A percentile compares a stretch with the other conserved stretches of the same genome.
Evolutionary conservation across 2,797 vertebrate genomes (phyloP).

Genomic region (Spinus olivaceus): DNA sequence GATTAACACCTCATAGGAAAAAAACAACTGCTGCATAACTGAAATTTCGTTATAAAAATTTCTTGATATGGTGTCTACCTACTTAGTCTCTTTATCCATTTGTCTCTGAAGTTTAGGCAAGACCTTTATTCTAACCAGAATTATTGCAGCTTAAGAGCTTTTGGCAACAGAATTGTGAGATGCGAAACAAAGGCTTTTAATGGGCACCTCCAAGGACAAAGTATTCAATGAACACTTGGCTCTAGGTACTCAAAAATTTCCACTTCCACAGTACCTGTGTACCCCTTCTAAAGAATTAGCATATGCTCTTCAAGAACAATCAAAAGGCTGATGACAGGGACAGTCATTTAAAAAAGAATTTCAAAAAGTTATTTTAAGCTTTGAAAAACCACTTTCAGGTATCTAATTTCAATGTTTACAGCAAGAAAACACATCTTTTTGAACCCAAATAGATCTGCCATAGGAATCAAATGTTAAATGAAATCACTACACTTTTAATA

Average conservation of each 20-base stretch:
- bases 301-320: background rate
- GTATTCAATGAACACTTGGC: background rate
- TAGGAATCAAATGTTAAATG: background rate
- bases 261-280: background rate
- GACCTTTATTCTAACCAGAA: background rate
- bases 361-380: background rate
- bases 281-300: background rate
- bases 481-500: background rate
- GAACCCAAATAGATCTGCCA: background rate
- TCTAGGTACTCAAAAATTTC: background rate
- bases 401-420: background rate
- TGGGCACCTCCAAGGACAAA: background rate
- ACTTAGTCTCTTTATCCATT: background rate
- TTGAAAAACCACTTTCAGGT: background rate
- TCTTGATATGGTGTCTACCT: background rate
- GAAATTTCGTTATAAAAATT: background rate
- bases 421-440: background rate
- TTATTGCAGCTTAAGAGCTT: background rate
- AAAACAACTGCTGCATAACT: background rate
- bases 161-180: background rate
- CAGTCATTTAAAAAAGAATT: background rate
- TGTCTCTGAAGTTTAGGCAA: background rate
- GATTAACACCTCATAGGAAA: background rate
- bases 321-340: accelerated
- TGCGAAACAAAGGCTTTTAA: background rate